Base-by-base conservation (phyloP, 2,888 invertebrate species). In the Chymomyza amoena region DNA sequence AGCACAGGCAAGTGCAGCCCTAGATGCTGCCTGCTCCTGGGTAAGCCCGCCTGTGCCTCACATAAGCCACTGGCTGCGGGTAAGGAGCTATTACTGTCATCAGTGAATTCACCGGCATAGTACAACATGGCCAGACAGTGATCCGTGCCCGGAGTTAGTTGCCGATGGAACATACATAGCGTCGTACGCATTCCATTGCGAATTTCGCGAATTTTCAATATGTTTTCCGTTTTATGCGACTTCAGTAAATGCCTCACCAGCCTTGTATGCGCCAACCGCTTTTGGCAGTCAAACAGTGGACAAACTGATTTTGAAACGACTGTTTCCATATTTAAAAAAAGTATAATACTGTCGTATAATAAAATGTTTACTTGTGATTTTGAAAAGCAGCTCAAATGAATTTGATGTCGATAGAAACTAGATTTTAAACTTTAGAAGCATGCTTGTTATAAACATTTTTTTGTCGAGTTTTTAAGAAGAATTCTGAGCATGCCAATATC, bases 41-140 rank as follows among this genome's bases (percentile, higher is more conserved):
- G 54, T 13, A 75, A 66, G 10, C 60, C 32, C 10, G 13, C n/a
- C n/a, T 76, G 76, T 6, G 6, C 32, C 32, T 32, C 7, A 7
- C 32, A 32, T 32, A 32, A 32, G 32, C 32, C 32, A 9, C 7
- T 4, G 7, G 9, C 32, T 4, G 32, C 32, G 1, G 54, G 63
- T 15, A 15, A 13, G 1, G 15, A 0, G 51, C n/a, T 51, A 1
- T 6, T 9, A 15, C 51, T 61, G 32, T 52, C 50, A 5, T 59
- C 51, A 2, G 59, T 28, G 45, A 25, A 9, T 32, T 2, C 32
- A 4, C 61, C 60, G 20, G n/a, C 16, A 72, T 69, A 76, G 52
- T 76, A 70, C 4, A 76, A 61, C 54, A 76, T 64, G 18, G 70
- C 73, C 52, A 76, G 64, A 10, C 76, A 76, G 0, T 52, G 52